Evolutionary conservation across 2,797 vertebrate genomes (phyloP).

Genomic region (Pteronotus mesoamericanus): DNA sequence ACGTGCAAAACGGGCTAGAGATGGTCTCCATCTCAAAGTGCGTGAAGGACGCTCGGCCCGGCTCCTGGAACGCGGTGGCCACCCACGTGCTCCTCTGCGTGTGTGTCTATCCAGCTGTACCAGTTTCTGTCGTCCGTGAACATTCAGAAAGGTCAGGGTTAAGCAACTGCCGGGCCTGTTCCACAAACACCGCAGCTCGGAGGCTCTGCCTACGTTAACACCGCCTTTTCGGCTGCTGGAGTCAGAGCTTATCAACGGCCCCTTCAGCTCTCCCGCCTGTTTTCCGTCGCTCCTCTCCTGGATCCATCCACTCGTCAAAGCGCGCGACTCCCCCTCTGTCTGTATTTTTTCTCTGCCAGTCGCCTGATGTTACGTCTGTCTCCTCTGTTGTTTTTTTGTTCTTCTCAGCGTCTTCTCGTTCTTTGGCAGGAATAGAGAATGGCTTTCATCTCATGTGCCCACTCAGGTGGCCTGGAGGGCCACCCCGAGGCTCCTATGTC

Average conservation of each 20-base stretch:
- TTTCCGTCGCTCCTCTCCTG: neutral
- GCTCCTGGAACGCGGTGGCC: no score
- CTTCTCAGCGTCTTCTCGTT: neutral
- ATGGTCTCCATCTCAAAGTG: no score
- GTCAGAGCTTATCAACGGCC: constrained; percentile 36
- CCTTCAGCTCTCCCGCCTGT: neutral
- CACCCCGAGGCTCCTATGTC: neutral
- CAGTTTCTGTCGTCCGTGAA: neutral
- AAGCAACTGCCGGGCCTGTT: neutral
- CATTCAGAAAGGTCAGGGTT: neutral
- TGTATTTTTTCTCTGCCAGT: neutral
- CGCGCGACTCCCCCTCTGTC: neutral
- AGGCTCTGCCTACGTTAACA: neutral
- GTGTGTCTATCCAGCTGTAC: accelerated
- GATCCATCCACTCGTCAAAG: constrained; percentile 20
- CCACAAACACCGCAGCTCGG: neutral
- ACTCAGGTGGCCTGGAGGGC: neutral
- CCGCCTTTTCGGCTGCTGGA: constrained; percentile 48
- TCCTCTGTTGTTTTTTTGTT: neutral
- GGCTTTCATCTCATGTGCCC: neutral
- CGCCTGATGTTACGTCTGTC: constrained; percentile 26
- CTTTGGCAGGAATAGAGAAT: constrained; percentile 11
- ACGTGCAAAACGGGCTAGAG: neutral
- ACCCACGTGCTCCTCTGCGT: neutral
- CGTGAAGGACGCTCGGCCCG: neutral